Conservation (phyloP, 2,113 vertebrate species). For the Gyps fulvus region DNA sequence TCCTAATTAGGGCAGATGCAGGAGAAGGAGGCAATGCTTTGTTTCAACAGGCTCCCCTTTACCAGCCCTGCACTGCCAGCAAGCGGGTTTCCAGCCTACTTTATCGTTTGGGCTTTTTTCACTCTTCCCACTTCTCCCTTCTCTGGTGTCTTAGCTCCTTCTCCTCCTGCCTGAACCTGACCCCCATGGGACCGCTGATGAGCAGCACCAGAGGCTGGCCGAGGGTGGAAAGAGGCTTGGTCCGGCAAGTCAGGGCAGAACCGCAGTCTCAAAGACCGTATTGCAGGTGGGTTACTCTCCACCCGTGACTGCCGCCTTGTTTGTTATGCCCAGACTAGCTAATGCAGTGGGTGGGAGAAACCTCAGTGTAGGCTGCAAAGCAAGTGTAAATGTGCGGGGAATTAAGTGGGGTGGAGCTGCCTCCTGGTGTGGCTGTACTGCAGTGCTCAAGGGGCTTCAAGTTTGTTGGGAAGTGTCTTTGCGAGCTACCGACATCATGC, state of each 20-base stretch:
- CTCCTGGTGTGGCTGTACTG: not conserved
- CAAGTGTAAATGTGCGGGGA: fast-evolving
- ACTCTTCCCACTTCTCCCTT: not conserved
- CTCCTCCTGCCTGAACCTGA: not conserved
- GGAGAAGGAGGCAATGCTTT: not conserved
- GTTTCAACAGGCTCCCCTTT: not conserved
- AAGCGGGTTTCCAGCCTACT: not conserved
- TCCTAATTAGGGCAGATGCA: not conserved
- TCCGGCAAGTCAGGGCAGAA: not conserved
- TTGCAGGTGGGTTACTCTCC: not conserved
- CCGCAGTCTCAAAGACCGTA: not conserved
- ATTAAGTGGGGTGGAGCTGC: not conserved
- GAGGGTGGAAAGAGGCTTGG: not conserved
- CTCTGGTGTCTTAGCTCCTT: not conserved
- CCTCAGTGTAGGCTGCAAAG: not conserved
- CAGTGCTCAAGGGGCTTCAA: not conserved
- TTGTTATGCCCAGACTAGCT: not conserved
- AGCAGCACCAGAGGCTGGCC: not conserved
- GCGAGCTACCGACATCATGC: fast-evolving
- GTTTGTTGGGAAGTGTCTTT: not conserved
- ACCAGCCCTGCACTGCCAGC: not conserved
- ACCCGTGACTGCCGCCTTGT: not conserved
- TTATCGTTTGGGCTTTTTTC: not conserved
- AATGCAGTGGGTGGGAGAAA: not conserved
- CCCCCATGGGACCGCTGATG: fast-evolving